Base-by-base conservation (phyloP, 1,140 invertebrate genomes). In the Hypothenemus hampei region DNA sequence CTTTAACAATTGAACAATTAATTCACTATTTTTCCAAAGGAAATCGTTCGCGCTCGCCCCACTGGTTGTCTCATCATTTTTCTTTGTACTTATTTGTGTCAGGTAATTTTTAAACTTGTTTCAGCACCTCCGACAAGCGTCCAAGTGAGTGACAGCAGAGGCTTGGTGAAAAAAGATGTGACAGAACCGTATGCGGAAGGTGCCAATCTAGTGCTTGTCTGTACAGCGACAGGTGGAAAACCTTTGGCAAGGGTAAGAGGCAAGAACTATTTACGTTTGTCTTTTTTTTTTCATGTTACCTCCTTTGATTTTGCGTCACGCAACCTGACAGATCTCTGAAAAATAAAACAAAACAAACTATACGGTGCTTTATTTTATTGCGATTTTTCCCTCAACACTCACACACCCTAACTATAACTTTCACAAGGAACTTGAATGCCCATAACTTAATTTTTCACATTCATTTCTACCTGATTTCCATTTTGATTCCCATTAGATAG, bases 121-220 rank as follows among this genome's bases (percentile, higher is more conserved):
- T 29, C 63, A 72, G 69, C 69, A 37, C 66, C 69, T 18, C 69
- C 69, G 22, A 61, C 65, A 39, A 64, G 61, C 40, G 64, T 72
- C 16, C 67, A 69, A 66, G 64, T 72, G 36, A 65, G 47, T 43
- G 69, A 72, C 57, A 68, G 68, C 57, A 58, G 60, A 29, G 68
- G 68, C 16, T 40, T 46, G 1, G 59, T 72, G 41, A 71, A 69
- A 63, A 72, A 72, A 57, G 72, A 68, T 33, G 66, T 75, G 36
- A 75, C 77, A 21, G 75, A 76, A 18, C 73, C 77, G 5, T 78
- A 77, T 63, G 77, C 75, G 22, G 77, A 78, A 65, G 77, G 75
- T 19, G 69, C 74, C 4, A 73, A 73, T 40, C 61, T 78, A 45
- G 68, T 69, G 10, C 65, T 79, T 29, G 72, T 73, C n/a, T 79